Conservation (phyloP, 2,888 invertebrate species). For the Chromoteleia sp. region DNA sequence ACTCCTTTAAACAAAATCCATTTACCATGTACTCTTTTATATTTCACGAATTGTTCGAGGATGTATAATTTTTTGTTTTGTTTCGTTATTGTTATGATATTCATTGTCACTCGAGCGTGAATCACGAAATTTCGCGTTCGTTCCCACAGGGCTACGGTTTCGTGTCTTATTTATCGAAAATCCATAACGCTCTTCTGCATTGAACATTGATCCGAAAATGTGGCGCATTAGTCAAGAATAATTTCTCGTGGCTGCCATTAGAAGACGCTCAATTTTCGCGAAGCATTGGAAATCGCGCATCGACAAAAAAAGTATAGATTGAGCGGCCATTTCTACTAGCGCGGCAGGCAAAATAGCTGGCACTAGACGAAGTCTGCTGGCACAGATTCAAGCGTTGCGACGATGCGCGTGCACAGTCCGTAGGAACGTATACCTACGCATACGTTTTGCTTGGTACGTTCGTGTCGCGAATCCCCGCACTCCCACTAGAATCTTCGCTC, state of each 20-base stretch:
- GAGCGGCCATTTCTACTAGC: conserved; percentile 63
- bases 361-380: conserved; percentile 76
- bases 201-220: background rate
- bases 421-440: conserved; percentile 52
- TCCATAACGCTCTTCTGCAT: conserved; percentile 24
- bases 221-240: background rate
- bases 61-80: conserved; percentile 21
- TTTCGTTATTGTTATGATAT: conserved; percentile 24
- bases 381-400: conserved; percentile 78
- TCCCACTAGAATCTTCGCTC: conserved; percentile 64
- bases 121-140: conserved; percentile 23
- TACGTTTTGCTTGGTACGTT: conserved; percentile 57
- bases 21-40: conserved; percentile 40
- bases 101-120: conserved; percentile 31
- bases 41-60: conserved; percentile 33
- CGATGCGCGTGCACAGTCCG: conserved; percentile 70
- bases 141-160: background rate
- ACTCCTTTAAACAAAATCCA: conserved; percentile 46
- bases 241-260: conserved; percentile 4
- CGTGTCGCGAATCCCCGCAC: conserved; percentile 56
- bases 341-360: conserved; percentile 69
- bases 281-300: conserved; percentile 35
- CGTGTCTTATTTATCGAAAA: conserved; percentile 21
- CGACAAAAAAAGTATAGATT: conserved; percentile 60
- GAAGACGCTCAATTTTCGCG: conserved; percentile 22